A percentile compares a stretch with the other conserved stretches of the same genome.
phyloP scores from a whole-genome alignment of 2,113 vertebrate genomes.

The Cebus imitator region DNA sequence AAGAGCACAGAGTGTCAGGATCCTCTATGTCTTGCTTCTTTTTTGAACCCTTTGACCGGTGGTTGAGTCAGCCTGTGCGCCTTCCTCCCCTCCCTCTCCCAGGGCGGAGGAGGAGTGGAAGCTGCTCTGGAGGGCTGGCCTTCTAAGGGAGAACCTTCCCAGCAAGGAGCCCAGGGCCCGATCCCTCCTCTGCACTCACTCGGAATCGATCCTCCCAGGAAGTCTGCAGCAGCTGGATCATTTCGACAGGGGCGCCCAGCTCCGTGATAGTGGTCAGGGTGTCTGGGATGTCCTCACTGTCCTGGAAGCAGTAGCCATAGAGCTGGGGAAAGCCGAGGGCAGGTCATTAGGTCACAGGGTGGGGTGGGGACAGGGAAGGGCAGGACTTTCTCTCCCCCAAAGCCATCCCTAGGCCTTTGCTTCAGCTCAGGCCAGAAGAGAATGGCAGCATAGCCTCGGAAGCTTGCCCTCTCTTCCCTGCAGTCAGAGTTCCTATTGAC shows the following conservation, averaged over 20 bases:
- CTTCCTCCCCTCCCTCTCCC: background rate
- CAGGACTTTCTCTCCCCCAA: background rate
- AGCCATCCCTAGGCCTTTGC: background rate
- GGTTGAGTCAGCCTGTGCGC: background rate
- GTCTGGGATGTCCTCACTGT: constrained; percentile 91
- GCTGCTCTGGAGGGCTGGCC: constrained; percentile 39
- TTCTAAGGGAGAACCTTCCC: constrained; percentile 70
- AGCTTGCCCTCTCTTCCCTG: background rate
- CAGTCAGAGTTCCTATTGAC: background rate
- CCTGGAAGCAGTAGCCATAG: constrained; percentile 93
- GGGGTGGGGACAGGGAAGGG: background rate
- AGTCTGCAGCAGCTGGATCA: constrained; percentile 94
- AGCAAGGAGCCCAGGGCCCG: background rate
- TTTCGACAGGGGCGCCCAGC: constrained; percentile 92
- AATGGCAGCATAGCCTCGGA: background rate
- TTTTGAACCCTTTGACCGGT: constrained; percentile 53
- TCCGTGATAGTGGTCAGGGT: constrained; percentile 94
- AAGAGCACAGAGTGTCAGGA: background rate
- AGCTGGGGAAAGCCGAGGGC: constrained; percentile 82
- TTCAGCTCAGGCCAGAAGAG: background rate
- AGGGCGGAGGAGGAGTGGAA: background rate
- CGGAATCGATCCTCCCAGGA: constrained; percentile 95
- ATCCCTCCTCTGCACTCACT: constrained; percentile 82
- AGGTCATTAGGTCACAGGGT: constrained; percentile 64
- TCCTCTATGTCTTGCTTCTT: background rate